phyloP scores from a whole-genome alignment of 2,797 vertebrate species.

The Acropternis orthonyx region DNA sequence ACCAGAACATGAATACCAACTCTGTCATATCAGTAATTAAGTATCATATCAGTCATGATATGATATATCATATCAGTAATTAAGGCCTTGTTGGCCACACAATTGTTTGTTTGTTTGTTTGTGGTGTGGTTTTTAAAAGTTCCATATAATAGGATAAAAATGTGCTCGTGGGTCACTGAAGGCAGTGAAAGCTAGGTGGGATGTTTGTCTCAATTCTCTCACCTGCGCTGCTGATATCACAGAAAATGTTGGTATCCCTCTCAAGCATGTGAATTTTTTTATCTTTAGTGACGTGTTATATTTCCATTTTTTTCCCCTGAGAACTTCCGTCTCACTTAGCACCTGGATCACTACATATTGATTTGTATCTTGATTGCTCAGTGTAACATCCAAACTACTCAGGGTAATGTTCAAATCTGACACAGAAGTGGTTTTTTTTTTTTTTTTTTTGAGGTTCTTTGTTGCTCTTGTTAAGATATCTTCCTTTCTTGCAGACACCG shows the following conservation, averaged over 20 bases:
- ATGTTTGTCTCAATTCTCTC: not conserved
- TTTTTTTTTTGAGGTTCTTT: not conserved
- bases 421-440: not conserved
- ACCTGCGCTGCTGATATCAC: not conserved
- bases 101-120: not conserved
- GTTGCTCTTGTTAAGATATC: not conserved
- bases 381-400: not conserved
- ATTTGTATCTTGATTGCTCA: not conserved
- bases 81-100: not conserved
- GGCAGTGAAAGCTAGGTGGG: not conserved
- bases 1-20: not conserved
- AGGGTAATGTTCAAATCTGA: not conserved
- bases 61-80: not conserved
- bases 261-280: not conserved
- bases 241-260: not conserved
- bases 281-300: not conserved
- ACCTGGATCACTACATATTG: not conserved
- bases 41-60: too few species aligned
- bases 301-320: not conserved
- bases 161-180: fast-evolving
- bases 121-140: not conserved
- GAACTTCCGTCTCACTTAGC: not conserved
- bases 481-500: not conserved
- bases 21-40: conserved; percentile 6
- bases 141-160: not conserved